A percentile compares a stretch with the other conserved stretches of the same genome.
phyloP scores from a whole-genome alignment of 2,797 vertebrate species.

The Argyrosomus regius region DNA sequence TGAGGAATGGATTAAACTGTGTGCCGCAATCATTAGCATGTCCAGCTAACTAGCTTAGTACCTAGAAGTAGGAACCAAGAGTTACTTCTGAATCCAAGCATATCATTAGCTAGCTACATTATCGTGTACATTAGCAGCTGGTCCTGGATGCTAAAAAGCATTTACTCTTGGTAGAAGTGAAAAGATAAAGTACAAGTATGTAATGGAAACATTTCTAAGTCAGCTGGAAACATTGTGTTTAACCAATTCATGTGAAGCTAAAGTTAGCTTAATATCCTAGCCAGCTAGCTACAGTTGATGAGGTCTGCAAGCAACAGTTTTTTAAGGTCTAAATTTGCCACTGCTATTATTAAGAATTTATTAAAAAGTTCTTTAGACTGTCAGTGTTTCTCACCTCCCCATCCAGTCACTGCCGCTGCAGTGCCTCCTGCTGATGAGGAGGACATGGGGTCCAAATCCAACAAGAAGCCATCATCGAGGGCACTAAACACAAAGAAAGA shows the following conservation, averaged over 20 bases:
- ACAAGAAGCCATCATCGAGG: slow-evolving; percentile 80
- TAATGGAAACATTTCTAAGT: background rate
- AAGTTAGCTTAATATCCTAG: background rate
- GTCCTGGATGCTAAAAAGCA: background rate
- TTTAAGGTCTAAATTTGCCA: background rate
- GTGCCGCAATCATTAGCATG: background rate
- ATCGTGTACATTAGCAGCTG: background rate
- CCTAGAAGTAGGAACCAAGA: background rate
- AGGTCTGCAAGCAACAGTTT: background rate
- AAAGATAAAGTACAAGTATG: background rate
- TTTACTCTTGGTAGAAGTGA: background rate
- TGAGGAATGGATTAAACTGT: background rate
- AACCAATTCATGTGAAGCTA: background rate
- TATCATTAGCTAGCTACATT: too few relatives aligned
- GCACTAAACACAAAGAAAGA: slow-evolving; percentile 58
- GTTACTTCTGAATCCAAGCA: background rate
- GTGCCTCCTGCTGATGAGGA: slow-evolving; percentile 77
- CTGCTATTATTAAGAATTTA: background rate
- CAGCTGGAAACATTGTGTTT: background rate
- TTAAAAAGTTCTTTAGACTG: too few relatives aligned
- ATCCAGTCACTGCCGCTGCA: slow-evolving; percentile 85
- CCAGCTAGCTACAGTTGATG: background rate
- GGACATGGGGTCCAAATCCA: slow-evolving; percentile 82
- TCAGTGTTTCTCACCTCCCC: slow-evolving; percentile 91
- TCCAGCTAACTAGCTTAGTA: background rate